Percentiles rank a stretch among this genome's conserved stretches.
phyloP scores from a whole-genome alignment of 2,888 invertebrate genomes.

The Drosophila incognita region DNA sequence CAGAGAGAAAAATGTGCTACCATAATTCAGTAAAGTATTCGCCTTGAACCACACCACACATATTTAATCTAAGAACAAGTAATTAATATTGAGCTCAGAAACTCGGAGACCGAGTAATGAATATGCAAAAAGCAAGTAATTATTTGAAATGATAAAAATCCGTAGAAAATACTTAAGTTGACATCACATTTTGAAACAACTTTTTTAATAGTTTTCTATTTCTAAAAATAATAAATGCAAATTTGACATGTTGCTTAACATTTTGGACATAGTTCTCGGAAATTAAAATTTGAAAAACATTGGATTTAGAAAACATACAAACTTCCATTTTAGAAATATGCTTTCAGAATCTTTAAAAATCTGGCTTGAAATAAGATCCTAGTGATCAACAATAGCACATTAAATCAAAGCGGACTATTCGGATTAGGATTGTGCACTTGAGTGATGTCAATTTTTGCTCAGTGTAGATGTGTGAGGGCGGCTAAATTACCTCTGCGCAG shows the following conservation, averaged over 20 bases:
- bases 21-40: neutral
- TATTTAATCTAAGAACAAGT: neutral
- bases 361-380: rapidly evolving
- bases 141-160: neutral
- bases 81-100: neutral
- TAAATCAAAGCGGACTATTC: neutral
- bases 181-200: neutral
- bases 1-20: neutral
- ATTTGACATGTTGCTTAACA: neutral
- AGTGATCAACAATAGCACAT: neutral
- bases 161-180: neutral
- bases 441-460: slow-evolving; percentile 6
- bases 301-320: neutral
- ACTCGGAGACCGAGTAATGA: neutral
- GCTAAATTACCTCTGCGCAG: slow-evolving; percentile 52
- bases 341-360: rapidly evolving
- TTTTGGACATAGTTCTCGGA: neutral
- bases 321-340: neutral
- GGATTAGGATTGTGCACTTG: neutral
- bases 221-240: neutral
- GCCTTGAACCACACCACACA: neutral
- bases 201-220: neutral
- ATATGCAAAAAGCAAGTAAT: neutral
- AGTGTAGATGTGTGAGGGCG: slow-evolving; percentile 25
- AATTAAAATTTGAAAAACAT: neutral